Evolutionary conservation across 2,797 vertebrate genomes (phyloP).

Genomic region (Xiphorhynchus erythropygius): DNA sequence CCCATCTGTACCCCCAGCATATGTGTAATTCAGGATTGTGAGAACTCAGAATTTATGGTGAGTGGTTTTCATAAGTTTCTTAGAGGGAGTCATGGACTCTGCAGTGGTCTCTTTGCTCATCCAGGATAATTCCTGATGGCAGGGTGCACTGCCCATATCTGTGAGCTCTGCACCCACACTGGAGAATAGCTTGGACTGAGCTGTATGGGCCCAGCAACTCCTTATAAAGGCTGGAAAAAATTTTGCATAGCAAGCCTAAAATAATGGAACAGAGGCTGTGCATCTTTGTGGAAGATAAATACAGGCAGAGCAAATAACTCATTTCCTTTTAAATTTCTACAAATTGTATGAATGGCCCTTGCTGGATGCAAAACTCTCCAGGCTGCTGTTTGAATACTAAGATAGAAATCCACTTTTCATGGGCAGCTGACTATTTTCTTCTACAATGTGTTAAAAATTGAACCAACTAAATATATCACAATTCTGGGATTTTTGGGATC

Average conservation of each 20-base stretch:
- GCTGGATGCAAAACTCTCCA: neutral
- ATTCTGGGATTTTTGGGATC: neutral
- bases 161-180: neutral
- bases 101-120: neutral
- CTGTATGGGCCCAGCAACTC: neutral
- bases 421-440: neutral
- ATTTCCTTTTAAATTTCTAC: neutral
- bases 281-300: neutral
- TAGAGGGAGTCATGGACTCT: neutral
- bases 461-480: neutral
- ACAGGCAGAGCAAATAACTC: neutral
- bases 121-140: neutral
- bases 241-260: neutral
- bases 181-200: neutral
- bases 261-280: neutral
- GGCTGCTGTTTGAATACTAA: neutral
- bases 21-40: neutral
- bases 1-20: accelerated
- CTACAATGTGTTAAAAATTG: neutral
- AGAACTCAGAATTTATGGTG: neutral
- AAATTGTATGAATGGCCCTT: neutral
- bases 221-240: neutral
- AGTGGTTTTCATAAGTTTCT: neutral
- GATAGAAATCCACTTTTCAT: neutral
- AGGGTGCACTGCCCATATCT: neutral